Conservation (phyloP, 2,797 vertebrate species). For the Ibycter americanus region DNA sequence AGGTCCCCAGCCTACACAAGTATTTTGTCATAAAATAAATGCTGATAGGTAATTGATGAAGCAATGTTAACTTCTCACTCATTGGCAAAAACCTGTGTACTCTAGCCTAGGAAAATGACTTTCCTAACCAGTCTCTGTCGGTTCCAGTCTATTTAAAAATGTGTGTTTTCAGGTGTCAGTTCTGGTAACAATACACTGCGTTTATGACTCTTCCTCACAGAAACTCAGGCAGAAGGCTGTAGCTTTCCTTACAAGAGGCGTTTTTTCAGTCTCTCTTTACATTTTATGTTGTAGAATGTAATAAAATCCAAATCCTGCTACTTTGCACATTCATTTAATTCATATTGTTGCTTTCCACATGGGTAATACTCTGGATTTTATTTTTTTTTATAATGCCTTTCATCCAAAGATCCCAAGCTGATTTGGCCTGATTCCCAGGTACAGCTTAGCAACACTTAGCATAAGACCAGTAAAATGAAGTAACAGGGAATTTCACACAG, state of each 20-base stretch:
- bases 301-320: neutral
- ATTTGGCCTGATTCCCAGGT: slow-evolving; percentile 51
- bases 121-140: neutral
- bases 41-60: neutral
- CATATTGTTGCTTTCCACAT: slow-evolving; percentile 12
- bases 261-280: neutral
- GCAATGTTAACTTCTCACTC: neutral
- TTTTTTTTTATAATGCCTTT: neutral
- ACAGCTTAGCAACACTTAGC: slow-evolving; percentile 48
- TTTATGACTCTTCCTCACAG: neutral
- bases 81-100: neutral
- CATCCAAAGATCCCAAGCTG: slow-evolving; percentile 43
- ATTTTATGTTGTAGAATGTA: neutral
- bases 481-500: neutral
- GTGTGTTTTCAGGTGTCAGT: neutral
- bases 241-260: neutral
- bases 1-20: neutral
- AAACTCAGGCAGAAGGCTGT: neutral
- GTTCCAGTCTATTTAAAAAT: neutral
- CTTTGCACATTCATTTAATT: neutral
- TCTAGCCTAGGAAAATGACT: neutral
- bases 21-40: neutral
- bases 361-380: neutral
- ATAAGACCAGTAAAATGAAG: slow-evolving; percentile 42
- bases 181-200: neutral